Base-by-base conservation (phyloP, 2,888 invertebrate species). In the Perizoma affinitatum region DNA sequence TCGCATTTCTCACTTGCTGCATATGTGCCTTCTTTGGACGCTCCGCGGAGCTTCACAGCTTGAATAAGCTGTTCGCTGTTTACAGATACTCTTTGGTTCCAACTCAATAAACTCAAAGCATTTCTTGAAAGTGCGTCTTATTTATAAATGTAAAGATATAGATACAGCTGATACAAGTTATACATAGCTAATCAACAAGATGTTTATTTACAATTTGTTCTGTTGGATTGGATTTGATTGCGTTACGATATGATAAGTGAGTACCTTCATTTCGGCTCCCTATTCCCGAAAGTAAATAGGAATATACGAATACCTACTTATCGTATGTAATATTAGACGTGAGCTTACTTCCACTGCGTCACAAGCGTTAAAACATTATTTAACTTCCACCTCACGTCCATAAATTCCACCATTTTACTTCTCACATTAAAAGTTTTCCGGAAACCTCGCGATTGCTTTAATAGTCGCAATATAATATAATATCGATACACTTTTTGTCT, bases 1-100 rank as follows among this genome's bases (percentile, higher is more conserved):
- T 60, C 60, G 60, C 47, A 40, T 60, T 47, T 40, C 51, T 44
- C 55, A 52, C 54, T 48, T 33, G 46, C 5, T 58, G 58, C 62
- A 55, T 48, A 22, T 45, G 41, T 51, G 11, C 46, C 57, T 43
- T 58, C 57, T 51, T 51, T 43, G 50, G 41, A 54, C 51, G 58
- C 54, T 44, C 22, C 62, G 36, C 41, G 40, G 36, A 55, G 44
- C 42, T 48, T 36, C 11, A 35, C 35, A 36, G 44, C 48, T 57
- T 54, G 40, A 40, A 58, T 55, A 41, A 55, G 44, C 54, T 33
- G 58, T 35, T 42, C 57, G 38, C 44, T 61, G 40, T 52, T 47
- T 42, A 40, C 22, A 50, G 11, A 48, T 53, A 53, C 54, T 50
- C 40, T 38, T 58, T n/a, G 35, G 22, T 62, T 44, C 2, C n/a